A percentile compares a stretch with the other conserved stretches of the same genome.
Conservation (phyloP, 2,888 invertebrate genomes). For the Lithophane leautieri region DNA sequence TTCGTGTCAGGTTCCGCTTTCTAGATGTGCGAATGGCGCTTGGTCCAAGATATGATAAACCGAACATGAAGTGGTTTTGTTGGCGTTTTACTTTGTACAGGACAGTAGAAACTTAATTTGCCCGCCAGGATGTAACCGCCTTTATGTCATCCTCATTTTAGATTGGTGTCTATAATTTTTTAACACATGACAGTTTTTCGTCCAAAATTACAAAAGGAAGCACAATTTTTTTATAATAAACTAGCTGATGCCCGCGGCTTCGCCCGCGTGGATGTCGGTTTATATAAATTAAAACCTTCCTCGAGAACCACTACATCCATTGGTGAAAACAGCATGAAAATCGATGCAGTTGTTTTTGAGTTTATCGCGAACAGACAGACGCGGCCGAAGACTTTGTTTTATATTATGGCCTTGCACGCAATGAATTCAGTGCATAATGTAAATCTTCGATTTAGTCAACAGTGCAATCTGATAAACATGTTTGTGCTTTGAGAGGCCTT, state of each 20-base stretch:
- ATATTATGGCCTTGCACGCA: background rate
- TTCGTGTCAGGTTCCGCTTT: background rate
- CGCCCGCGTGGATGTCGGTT: too few relatives aligned
- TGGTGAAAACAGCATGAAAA: too few relatives aligned
- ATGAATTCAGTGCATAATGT: background rate
- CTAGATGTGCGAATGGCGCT: background rate
- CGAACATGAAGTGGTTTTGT: background rate
- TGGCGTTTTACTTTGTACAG: background rate
- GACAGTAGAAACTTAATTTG: background rate
- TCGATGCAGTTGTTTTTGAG: too few relatives aligned
- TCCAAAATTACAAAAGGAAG: too few relatives aligned
- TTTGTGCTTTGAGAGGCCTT: constrained; percentile 12
- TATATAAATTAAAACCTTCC: too few relatives aligned
- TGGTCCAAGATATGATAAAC: background rate
- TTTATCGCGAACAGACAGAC: too few relatives aligned
- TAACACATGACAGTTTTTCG: background rate
- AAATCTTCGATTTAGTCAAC: background rate
- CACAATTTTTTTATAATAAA: background rate
- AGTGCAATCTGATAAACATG: constrained; percentile 22
- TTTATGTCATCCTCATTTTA: background rate
- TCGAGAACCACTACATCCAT: too few relatives aligned
- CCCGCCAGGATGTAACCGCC: background rate
- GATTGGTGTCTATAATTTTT: background rate
- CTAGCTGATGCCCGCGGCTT: too few relatives aligned
- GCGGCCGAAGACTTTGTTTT: too few relatives aligned